These are phyloP conservation scores for Zaprionus camerounensis DNA, from an alignment of 1,140 invertebrate species.

Conservation along the genomic window DNA sequence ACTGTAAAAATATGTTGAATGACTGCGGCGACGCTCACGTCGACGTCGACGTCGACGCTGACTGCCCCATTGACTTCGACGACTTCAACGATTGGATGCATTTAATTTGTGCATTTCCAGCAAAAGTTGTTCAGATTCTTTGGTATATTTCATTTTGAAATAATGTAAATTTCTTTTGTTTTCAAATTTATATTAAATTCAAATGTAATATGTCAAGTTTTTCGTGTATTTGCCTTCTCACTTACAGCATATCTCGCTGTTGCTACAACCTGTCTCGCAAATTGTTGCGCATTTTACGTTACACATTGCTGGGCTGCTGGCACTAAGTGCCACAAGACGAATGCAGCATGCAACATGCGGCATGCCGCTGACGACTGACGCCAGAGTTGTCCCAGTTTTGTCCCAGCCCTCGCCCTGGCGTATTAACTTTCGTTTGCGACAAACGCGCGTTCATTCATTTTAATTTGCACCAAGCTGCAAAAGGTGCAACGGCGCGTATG, in stretches of 20 bases:
- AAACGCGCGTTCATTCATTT: conserved; percentile 50
- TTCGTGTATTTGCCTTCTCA: neutral
- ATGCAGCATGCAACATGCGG: conserved; percentile 26
- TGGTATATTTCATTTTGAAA: neutral
- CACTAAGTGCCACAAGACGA: conserved; percentile 49
- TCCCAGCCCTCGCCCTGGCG: neutral
- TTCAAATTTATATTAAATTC: neutral
- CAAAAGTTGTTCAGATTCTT: conserved; percentile 20
- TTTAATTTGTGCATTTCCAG: conserved; percentile 41
- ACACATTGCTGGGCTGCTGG: neutral
- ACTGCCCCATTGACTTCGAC: conserved; percentile 24
- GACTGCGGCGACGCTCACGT: conserved; percentile 51
- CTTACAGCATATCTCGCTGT: neutral
- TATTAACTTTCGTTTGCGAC: conserved; percentile 20
- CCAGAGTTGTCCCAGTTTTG: conserved; percentile 7
- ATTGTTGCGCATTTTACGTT: neutral
- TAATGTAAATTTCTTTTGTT: neutral
- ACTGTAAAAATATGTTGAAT: conserved; percentile 77
- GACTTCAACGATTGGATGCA: conserved; percentile 38
- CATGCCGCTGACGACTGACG: conserved; percentile 7
- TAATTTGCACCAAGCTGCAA: conserved; percentile 32
- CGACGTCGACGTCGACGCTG: conserved; percentile 10
- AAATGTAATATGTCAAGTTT: neutral
- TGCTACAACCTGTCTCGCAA: neutral
- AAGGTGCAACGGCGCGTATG: conserved; percentile 49